Evolutionary conservation across 64 coral and sea anemone species (phyloP), one percentile per base, ranked within the genome.

Genomic region (Porites australiensis): DNA sequence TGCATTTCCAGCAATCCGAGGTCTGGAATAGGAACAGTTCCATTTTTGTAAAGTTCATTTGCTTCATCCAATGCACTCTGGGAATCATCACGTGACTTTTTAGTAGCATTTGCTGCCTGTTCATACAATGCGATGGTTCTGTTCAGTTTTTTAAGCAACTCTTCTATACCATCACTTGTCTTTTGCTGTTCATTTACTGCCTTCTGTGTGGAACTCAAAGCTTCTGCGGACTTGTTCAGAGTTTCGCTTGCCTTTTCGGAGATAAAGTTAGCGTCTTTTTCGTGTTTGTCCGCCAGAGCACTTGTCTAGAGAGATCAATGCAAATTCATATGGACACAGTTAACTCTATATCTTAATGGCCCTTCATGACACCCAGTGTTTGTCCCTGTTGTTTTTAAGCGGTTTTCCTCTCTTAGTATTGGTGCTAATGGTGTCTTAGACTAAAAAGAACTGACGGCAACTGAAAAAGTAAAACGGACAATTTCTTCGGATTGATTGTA

Each of bases 261-360:
- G 47, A 98, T 92, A n/a, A 90, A 14, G 18, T 91, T 68, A 3
- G 94, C 94, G 55, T 98, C 93, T 14, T 13, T 76, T 90, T 95
- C 90, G 58, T 98, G 96, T 58, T 82, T 90, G 44, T 77, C 93
- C 3, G 96, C 90, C 18, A 98, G 82, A 27, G 87, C 55, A 37
- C 49, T 93, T 4, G 90, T 90, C 96, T 98, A 64, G 49, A 88
- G 65, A 45, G 49, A 59, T 16, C 37, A 71, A 50, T 9, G 19
- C 49, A 72, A 37, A 6, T 55, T 11, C 0, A 7, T 7, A 55
- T 55, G 15, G 13, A 72, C 55, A 83, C 12, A 45, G 3, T 45
- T 16, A 10, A 67, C 27, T 37, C 27, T 1, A 37, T 0, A 37
- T 37, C 51, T 19, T 8, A 5, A 64, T 8, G 18, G 5, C 44